Conservation (phyloP, 2,113 vertebrate genomes). For the Alectura lathami region DNA sequence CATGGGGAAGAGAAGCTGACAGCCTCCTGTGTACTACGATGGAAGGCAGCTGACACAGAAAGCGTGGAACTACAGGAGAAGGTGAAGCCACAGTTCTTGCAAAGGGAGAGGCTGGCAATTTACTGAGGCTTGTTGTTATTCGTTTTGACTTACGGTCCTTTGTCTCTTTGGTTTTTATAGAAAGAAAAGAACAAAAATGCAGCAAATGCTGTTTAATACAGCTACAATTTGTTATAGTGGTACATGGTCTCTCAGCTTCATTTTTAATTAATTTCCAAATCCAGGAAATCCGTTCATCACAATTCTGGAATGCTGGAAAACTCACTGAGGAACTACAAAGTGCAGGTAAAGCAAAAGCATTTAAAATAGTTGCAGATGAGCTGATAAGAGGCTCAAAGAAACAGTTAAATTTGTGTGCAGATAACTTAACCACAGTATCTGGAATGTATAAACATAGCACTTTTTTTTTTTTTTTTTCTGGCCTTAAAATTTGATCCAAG, state of each 20-base stretch:
- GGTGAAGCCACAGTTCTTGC: not conserved
- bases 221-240: not conserved
- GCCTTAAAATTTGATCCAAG: slow-evolving; percentile 83
- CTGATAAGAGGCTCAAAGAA: slow-evolving; percentile 75
- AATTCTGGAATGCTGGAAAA: slow-evolving; percentile 52
- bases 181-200: not conserved
- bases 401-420: slow-evolving; percentile 73
- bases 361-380: slow-evolving; percentile 66
- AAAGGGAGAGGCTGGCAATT: not conserved
- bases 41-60: not conserved
- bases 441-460: slow-evolving; percentile 77
- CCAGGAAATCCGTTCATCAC: slow-evolving; percentile 62
- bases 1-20: not conserved
- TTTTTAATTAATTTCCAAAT: slow-evolving; percentile 67
- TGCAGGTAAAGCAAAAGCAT: slow-evolving; percentile 64
- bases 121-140: not conserved
- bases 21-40: not conserved
- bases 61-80: not conserved
- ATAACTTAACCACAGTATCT: slow-evolving; percentile 75
- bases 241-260: not conserved
- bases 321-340: slow-evolving; percentile 61
- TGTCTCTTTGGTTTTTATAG: not conserved
- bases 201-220: not conserved
- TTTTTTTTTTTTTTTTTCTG: slow-evolving; percentile 46
- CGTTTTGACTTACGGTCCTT: not conserved